Percentiles rank a stretch among this genome's conserved stretches.
These are phyloP conservation scores for Salvelinus namaycush DNA, from an alignment of 2,113 vertebrate species.

Conservation along the genomic window DNA sequence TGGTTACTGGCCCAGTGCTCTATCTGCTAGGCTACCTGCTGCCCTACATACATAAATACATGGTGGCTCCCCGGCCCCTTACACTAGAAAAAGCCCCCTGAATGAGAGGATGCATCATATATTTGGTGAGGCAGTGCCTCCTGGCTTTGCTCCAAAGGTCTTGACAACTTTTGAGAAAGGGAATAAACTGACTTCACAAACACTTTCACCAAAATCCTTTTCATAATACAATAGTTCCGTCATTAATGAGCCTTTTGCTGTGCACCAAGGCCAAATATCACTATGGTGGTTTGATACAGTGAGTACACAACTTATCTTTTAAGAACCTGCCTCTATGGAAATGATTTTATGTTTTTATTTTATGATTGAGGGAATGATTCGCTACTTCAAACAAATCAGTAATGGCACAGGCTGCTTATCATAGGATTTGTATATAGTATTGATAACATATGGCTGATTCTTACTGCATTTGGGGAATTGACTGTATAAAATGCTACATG, in stretches of 20 bases:
- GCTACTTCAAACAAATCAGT: no score
- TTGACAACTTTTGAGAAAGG: slow-evolving; percentile 19
- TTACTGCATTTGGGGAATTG: not conserved
- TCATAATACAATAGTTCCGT: no score
- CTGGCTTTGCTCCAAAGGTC: slow-evolving; percentile 54
- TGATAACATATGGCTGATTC: not conserved
- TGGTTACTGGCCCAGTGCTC: no score
- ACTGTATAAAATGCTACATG: not conserved
- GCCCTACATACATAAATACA: not conserved
- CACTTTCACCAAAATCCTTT: not conserved
- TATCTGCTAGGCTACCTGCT: no score
- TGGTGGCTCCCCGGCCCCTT: slow-evolving; percentile 34
- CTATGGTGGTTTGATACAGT: no score
- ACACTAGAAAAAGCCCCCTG: slow-evolving; percentile 36
- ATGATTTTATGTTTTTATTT: no score
- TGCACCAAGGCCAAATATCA: no score
- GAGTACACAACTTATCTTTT: no score
- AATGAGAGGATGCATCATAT: slow-evolving; percentile 48
- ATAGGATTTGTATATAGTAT: not conserved
- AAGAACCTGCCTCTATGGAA: no score
- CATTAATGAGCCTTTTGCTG: no score
- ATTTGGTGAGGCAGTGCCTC: slow-evolving; percentile 46
- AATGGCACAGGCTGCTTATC: no score
- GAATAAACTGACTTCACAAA: not conserved
- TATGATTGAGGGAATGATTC: no score